phyloP scores from a whole-genome alignment of 2,113 vertebrate genomes.

The Arvicanthis niloticus region DNA sequence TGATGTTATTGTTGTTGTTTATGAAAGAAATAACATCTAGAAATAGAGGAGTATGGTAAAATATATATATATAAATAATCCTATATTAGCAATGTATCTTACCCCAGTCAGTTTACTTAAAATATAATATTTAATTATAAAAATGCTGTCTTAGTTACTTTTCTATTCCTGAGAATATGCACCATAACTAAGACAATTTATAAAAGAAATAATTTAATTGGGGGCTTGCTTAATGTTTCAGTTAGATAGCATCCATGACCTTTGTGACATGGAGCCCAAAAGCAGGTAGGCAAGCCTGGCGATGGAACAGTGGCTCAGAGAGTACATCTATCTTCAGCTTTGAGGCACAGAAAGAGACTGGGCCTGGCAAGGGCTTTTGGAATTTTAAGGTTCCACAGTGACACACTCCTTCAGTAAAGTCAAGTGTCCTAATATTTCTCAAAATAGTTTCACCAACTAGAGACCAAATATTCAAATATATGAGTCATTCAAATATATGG shows the following conservation, averaged over 20 bases:
- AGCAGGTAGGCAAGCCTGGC: too few species aligned
- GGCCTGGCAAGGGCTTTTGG: neutral
- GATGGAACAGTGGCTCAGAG: neutral
- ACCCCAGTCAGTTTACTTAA: neutral
- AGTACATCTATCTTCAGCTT: neutral
- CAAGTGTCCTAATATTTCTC: neutral
- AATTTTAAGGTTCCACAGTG: neutral
- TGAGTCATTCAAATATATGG: neutral
- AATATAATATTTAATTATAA: neutral
- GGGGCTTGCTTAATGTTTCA: neutral
- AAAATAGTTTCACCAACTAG: neutral
- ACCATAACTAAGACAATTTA: neutral
- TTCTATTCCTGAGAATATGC: neutral
- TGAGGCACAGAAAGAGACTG: neutral
- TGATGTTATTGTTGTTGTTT: neutral
- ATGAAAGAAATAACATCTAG: neutral
- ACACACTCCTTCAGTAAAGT: neutral
- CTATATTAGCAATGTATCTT: neutral
- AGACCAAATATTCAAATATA: neutral
- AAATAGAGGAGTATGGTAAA: neutral
- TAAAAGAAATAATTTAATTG: neutral
- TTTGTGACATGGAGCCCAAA: accelerated
- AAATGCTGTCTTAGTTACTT: neutral
- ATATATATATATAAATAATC: neutral
- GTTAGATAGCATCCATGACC: neutral